A percentile compares a stretch with the other conserved stretches of the same genome.
Conservation (phyloP, 2,113 vertebrate species). For the Lepus americanus region DNA sequence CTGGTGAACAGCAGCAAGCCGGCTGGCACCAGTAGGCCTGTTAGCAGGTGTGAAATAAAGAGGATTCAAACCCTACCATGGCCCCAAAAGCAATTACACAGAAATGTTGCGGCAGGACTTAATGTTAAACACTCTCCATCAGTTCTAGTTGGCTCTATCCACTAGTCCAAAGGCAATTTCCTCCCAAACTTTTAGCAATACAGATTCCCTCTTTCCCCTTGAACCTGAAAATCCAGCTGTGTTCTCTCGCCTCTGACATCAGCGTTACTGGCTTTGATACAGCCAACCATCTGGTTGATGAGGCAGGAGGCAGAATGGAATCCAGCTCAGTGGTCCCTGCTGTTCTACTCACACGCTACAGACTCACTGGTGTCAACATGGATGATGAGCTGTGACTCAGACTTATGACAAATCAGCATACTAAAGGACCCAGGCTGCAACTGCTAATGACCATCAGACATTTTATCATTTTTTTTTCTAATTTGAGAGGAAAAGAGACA, state of each 20-base stretch:
- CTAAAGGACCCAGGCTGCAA: not conserved
- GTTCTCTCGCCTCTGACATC: slow-evolving; percentile 82
- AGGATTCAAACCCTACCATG: slow-evolving; percentile 67
- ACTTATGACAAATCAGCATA: slow-evolving; percentile 17
- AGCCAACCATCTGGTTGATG: slow-evolving; percentile 81
- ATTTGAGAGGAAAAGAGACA: too few relatives aligned
- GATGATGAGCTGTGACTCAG: slow-evolving; percentile 37
- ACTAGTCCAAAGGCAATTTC: slow-evolving; percentile 76
- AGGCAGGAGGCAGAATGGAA: slow-evolving; percentile 71
- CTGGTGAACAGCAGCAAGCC: slow-evolving; percentile 23
- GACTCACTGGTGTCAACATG: slow-evolving; percentile 50
- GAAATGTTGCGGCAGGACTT: slow-evolving; percentile 59
- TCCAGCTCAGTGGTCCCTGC: slow-evolving; percentile 70
- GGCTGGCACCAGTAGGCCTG: slow-evolving; percentile 63
- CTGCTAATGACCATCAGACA: not conserved
- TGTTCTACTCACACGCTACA: slow-evolving; percentile 65
- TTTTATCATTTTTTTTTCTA: too few relatives aligned
- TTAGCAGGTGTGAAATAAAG: slow-evolving; percentile 77
- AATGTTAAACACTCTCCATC: slow-evolving; percentile 74
- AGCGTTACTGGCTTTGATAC: slow-evolving; percentile 78
- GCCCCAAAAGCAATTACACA: slow-evolving; percentile 67
- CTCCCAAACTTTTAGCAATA: slow-evolving; percentile 71
- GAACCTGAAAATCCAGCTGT: slow-evolving; percentile 82
- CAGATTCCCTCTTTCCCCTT: slow-evolving; percentile 71
- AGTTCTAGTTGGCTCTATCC: slow-evolving; percentile 73